These are phyloP conservation scores for Ellobius talpinus DNA, from an alignment of 2,113 vertebrate genomes.

Conservation along the genomic window DNA sequence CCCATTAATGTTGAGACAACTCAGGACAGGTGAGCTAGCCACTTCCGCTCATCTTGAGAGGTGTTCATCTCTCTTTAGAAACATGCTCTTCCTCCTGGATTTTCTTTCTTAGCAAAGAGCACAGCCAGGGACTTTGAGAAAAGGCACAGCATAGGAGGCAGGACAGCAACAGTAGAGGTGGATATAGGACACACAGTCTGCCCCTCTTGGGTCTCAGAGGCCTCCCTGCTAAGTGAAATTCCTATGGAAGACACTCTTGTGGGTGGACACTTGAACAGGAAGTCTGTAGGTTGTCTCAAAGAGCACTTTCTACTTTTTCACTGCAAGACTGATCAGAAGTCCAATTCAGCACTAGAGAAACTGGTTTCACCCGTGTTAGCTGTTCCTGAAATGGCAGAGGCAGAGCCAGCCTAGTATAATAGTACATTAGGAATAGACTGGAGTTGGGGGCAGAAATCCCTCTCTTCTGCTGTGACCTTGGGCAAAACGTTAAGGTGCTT, in stretches of 20 bases:
- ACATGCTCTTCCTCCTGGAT: not conserved
- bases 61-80: constrained; percentile 18
- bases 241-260: not conserved
- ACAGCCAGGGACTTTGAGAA: not conserved
- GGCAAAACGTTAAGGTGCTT: not conserved
- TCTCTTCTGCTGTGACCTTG: not conserved
- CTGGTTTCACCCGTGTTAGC: not conserved
- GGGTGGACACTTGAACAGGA: not conserved
- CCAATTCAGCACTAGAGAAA: not conserved
- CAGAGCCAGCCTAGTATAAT: not conserved
- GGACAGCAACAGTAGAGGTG: not conserved
- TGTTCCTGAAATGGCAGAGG: not conserved
- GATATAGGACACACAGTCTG: not conserved
- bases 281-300: not conserved
- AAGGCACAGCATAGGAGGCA: not conserved
- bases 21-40: not conserved
- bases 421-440: not conserved
- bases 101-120: not conserved
- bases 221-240: not conserved
- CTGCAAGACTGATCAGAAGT: not conserved
- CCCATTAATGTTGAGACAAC: not conserved
- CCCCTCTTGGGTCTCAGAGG: not conserved
- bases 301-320: not conserved
- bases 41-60: not conserved
- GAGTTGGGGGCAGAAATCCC: not conserved